These are phyloP conservation scores for Cosmorhoe ocellata DNA, from an alignment of 2,888 invertebrate species.

Conservation along the genomic window DNA sequence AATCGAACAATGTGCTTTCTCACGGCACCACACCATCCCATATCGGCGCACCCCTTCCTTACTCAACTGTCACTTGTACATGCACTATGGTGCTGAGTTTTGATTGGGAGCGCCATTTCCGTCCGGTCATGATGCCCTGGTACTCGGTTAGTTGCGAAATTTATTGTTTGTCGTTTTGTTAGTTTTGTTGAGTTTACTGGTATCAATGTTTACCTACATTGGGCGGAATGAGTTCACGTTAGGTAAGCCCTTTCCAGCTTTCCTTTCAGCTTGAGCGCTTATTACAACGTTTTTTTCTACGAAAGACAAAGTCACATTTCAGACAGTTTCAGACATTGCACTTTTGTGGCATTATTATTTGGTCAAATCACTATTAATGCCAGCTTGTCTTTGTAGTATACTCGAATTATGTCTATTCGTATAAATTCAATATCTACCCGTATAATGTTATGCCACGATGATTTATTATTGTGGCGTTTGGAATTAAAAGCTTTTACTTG, in stretches of 20 bases:
- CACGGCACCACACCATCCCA: constrained; percentile 39
- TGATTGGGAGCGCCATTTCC: constrained; percentile 44
- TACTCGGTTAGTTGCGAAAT: constrained; percentile 20
- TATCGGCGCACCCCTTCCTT: constrained; percentile 46
- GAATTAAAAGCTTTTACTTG: constrained; percentile 11
- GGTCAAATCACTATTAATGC: not conserved
- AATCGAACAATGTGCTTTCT: constrained; percentile 29
- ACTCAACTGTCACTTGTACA: constrained; percentile 45
- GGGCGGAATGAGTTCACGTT: too few relatives aligned
- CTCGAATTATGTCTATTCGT: too few relatives aligned
- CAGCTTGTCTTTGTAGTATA: too few relatives aligned
- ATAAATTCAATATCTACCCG: too few relatives aligned
- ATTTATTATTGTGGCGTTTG: constrained; percentile 5
- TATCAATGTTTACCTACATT: not conserved
- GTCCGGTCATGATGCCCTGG: constrained; percentile 32
- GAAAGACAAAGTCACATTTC: too few relatives aligned
- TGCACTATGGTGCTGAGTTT: constrained; percentile 36
- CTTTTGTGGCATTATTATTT: too few relatives aligned
- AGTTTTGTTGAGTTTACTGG: not conserved
- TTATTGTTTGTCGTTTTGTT: constrained; percentile 8
- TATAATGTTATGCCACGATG: not conserved
- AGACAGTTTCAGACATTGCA: too few relatives aligned
- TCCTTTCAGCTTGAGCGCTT: too few relatives aligned
- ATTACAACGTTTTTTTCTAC: too few relatives aligned
- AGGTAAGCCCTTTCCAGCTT: too few relatives aligned